A percentile compares a stretch with the other conserved stretches of the same genome.
phyloP scores from a whole-genome alignment of 2,113 vertebrate species.

The Micromys minutus region DNA sequence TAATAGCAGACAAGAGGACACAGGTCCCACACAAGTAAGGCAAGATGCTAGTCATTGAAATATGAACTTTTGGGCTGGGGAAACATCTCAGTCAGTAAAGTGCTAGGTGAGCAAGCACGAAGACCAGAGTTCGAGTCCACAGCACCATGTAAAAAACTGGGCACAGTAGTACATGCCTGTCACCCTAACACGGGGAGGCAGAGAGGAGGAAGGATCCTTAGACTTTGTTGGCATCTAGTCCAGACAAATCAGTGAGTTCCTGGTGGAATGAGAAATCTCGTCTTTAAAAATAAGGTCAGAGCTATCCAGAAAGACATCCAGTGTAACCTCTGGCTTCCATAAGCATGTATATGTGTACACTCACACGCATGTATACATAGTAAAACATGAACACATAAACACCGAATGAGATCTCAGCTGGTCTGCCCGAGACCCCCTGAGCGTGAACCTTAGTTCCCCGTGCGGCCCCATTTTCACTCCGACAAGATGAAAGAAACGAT shows the following conservation, averaged over 20 bases:
- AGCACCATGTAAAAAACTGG: neutral
- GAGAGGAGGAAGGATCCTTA: neutral
- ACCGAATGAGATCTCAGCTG: too few species aligned
- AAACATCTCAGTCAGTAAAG: neutral
- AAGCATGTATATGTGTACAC: neutral
- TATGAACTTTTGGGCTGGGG: neutral
- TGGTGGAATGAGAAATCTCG: too few species aligned
- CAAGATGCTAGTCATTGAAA: slow-evolving; percentile 61
- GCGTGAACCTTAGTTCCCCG: too few species aligned
- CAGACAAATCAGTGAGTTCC: neutral
- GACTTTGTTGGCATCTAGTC: neutral
- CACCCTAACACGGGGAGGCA: neutral
- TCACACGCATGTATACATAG: neutral
- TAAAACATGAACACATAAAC: neutral
- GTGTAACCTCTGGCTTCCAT: neutral
- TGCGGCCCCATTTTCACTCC: too few species aligned
- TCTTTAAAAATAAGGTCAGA: neutral
- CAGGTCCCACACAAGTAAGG: slow-evolving; percentile 77
- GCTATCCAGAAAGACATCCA: neutral
- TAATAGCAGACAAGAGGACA: slow-evolving; percentile 75
- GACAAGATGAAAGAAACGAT: too few species aligned
- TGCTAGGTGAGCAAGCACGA: neutral
- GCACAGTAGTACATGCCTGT: neutral
- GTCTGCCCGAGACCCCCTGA: too few species aligned
- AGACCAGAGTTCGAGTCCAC: too few species aligned